Evolutionary conservation across 2,888 invertebrate species (phyloP).

Genomic region (Netelia virgata): DNA sequence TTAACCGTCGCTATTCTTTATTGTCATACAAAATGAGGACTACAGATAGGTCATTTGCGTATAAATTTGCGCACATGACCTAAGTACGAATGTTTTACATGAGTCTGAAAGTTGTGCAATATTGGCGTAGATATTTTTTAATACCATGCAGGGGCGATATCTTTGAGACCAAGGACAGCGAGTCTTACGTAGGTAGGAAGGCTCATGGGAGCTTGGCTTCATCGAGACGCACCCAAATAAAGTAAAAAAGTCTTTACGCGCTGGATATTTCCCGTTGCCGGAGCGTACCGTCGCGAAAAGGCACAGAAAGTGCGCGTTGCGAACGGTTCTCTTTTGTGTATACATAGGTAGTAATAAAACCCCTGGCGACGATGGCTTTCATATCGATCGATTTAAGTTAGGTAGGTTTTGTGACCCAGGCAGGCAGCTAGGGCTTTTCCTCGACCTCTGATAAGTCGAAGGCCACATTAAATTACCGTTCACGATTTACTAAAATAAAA

Average conservation of each 20-base stretch:
- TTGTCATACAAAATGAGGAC: neutral
- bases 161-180: constrained; percentile 75
- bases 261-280: constrained; percentile 51
- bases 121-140: constrained; percentile 14
- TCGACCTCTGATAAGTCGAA: constrained; percentile 33
- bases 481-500: neutral
- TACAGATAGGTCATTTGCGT: neutral
- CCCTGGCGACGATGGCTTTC: constrained; percentile 46
- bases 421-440: constrained; percentile 25
- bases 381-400: constrained; percentile 56
- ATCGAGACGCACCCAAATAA: constrained; percentile 70
- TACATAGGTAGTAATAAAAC: constrained; percentile 10
- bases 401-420: constrained; percentile 34
- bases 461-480: neutral
- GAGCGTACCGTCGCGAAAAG: constrained; percentile 3
- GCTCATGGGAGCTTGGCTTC: constrained; percentile 1
- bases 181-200: constrained; percentile 63
- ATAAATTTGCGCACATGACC: neutral
- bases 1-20: too few species aligned
- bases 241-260: constrained; percentile 64
- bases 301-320: constrained; percentile 46
- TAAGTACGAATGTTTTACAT: neutral
- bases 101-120: constrained; percentile 43
- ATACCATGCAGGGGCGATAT: constrained; percentile 62
- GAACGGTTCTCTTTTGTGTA: constrained; percentile 28